Conservation (phyloP, 2,113 vertebrate species). For the Amphilophus citrinellus region DNA sequence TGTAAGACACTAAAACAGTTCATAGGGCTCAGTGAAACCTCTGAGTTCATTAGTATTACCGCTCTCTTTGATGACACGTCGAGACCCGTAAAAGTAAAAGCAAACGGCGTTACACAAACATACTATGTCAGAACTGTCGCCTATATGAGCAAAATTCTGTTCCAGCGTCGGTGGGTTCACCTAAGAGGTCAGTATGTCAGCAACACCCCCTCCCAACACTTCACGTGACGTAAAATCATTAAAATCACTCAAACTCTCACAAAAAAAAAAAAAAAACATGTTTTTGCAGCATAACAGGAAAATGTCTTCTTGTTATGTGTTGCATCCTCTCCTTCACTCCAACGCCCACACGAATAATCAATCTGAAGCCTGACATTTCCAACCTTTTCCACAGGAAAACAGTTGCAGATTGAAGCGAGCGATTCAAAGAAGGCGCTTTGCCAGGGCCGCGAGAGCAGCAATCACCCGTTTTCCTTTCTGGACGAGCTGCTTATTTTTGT, state of each 20-base stretch:
- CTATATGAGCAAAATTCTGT: background rate
- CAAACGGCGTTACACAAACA: background rate
- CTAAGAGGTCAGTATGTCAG: background rate
- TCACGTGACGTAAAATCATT: background rate
- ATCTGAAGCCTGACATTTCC: slow-evolving; percentile 42
- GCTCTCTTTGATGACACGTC: background rate
- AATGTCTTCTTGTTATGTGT: background rate
- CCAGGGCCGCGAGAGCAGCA: background rate
- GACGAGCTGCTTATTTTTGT: background rate
- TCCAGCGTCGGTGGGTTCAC: background rate
- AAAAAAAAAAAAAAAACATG: background rate
- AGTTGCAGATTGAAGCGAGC: slow-evolving; percentile 12
- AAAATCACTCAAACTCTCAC: background rate
- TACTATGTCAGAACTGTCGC: background rate
- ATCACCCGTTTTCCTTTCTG: slow-evolving; percentile 17
- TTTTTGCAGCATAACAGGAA: background rate
- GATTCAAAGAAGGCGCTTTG: slow-evolving; percentile 1
- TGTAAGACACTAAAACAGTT: background rate
- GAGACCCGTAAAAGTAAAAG: background rate
- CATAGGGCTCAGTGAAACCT: background rate
- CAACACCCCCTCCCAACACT: background rate
- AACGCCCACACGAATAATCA: slow-evolving; percentile 37
- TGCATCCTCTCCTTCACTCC: slow-evolving; percentile 6
- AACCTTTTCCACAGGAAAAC: slow-evolving; percentile 22
- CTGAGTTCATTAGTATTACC: background rate